Percentiles rank a stretch among this genome's conserved stretches.
phyloP scores from a whole-genome alignment of 2,888 invertebrate genomes.

The Stenotaenia linearis region DNA sequence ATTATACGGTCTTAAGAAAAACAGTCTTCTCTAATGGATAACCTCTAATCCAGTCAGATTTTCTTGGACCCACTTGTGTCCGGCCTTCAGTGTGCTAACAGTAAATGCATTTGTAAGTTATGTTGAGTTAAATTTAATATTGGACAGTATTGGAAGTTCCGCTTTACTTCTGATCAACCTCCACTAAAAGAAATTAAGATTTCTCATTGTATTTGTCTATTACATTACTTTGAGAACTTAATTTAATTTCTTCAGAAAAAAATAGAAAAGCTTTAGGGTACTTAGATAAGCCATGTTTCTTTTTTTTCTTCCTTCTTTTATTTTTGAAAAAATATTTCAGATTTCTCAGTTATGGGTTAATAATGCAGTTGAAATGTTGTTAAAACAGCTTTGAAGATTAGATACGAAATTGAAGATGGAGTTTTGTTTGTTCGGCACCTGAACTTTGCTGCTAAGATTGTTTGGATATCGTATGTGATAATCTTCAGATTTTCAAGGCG shows the following conservation, averaged over 20 bases:
- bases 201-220: too few relatives aligned
- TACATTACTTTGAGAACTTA: neutral
- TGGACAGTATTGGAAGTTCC: too few relatives aligned
- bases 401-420: neutral
- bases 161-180: too few relatives aligned
- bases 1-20: too few relatives aligned
- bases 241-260: neutral
- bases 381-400: neutral
- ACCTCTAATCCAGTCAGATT: too few relatives aligned
- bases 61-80: too few relatives aligned
- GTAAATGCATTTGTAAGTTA: too few relatives aligned
- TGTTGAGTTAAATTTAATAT: too few relatives aligned
- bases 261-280: neutral
- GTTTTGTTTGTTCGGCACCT: neutral
- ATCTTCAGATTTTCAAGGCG: neutral
- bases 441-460: neutral
- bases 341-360: neutral
- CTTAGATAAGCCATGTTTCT: neutral
- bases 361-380: neutral
- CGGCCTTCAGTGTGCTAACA: too few relatives aligned
- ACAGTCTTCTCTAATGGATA: too few relatives aligned
- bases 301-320: too few relatives aligned
- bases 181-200: too few relatives aligned
- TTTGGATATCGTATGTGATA: neutral
- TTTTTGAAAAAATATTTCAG: neutral